Base-by-base conservation (phyloP, 2,113 vertebrate genomes). In the Prionailurus viverrinus region DNA sequence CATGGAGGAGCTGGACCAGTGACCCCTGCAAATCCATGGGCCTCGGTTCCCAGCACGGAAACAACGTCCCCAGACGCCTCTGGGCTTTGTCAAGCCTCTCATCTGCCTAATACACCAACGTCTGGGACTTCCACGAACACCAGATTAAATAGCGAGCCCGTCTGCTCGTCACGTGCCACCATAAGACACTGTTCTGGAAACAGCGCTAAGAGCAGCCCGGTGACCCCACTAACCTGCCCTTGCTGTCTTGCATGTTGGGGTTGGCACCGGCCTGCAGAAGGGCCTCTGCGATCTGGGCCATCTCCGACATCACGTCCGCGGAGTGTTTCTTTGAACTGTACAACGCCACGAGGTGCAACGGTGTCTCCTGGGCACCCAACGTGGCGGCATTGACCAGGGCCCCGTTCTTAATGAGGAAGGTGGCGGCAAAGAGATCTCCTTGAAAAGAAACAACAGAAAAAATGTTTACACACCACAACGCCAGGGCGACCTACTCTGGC, bases 341-440 rank as follows among this genome's bases (percentile, higher is more conserved):
- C 0, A 99, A 99, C 4, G 99, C 99, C 87, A 99, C 99, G 1
- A 99, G 99, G 98, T 99, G 99, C 95, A 99, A 98, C 0, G 99
- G 99, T 11, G 99, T 99, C 98, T 99, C 99, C 93, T 99, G 99
- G 0, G 99, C 99, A 23, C 99, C 99, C 92, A 99, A 85, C 0
- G 99, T 99, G 81, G 99, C 99, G n/a, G 99, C 99, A 69, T 99
- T 99, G 95, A 99, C 99, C 97, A 99, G 99, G 92, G 99, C 99
- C 1, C 99, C 99, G 3, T 99, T 99, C 95, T 99, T 99, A 96
- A 99, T 99, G 91, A 99, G 99, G 98, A 99, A 99, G 95, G 99
- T 99, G 80, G 99, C 99, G 61, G 99, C 99, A 97, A 99, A 99
- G 96, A 99, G 99, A 96, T 99, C 99, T 73, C 99, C 99, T 99